Evolutionary conservation across 2,113 vertebrate genomes (phyloP).

Genomic region (Tretioscincus oriximinensis): DNA sequence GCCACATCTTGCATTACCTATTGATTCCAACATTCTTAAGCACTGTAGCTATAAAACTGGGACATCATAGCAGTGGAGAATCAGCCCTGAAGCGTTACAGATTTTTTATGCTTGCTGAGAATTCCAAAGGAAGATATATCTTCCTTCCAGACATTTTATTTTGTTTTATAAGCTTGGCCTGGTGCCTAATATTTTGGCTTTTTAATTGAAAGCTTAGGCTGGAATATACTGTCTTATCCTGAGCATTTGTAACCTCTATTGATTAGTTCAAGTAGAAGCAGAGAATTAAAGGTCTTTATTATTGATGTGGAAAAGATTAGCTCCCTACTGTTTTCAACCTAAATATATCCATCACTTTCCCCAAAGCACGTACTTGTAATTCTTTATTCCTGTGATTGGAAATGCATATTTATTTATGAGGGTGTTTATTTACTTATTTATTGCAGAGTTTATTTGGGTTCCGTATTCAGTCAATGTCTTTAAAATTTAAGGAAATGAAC

Average conservation of each 20-base stretch:
- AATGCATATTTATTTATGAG: conserved; percentile 15
- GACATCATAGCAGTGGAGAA: conserved; percentile 45
- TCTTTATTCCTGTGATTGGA: conserved; percentile 34
- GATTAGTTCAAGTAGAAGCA: conserved; percentile 60
- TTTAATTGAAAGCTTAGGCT: conserved; percentile 50
- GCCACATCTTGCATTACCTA: conserved; percentile 34
- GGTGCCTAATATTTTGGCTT: conserved; percentile 55
- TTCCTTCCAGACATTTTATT: conserved; percentile 43
- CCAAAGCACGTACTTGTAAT: conserved; percentile 21
- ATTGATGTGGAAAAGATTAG: conserved; percentile 57
- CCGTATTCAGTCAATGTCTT: conserved; percentile 3
- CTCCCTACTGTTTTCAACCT: conserved; percentile 49
- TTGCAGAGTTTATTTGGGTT: conserved; percentile 2
- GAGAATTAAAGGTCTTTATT: conserved; percentile 57
- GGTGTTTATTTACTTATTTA: background rate
- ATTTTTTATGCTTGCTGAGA: conserved; percentile 51
- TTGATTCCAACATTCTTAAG: conserved; percentile 36
- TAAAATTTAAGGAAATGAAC: background rate
- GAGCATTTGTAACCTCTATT: conserved; percentile 66
- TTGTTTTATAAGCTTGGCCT: conserved; percentile 59
- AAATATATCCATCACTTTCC: conserved; percentile 44
- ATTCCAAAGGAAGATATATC: conserved; percentile 52
- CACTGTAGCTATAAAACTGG: conserved; percentile 26
- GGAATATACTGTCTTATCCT: conserved; percentile 53
- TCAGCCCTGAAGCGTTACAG: conserved; percentile 28